Conservation (phyloP, 2,797 vertebrate genomes). For the Mus minutoides region DNA sequence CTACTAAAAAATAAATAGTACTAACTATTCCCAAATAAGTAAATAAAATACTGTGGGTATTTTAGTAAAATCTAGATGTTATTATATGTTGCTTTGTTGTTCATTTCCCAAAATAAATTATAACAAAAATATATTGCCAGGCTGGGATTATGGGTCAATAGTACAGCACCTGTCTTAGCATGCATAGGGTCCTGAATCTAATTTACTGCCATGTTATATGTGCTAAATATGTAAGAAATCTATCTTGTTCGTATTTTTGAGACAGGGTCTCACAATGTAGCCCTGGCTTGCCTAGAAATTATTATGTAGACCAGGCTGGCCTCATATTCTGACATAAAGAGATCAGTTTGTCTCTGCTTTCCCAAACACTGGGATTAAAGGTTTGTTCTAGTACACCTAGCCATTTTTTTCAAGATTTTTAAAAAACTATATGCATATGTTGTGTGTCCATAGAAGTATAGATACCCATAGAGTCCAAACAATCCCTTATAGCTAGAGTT, state of each 20-base stretch:
- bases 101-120: conserved; percentile 56
- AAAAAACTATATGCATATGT: not conserved
- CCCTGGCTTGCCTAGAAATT: not conserved
- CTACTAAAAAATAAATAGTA: conserved; percentile 24
- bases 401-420: not conserved
- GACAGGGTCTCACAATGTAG: not conserved
- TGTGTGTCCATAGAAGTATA: not conserved
- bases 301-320: not conserved
- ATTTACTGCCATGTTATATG: not conserved
- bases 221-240: not conserved
- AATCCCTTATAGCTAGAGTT: not conserved
- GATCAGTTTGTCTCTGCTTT: not conserved
- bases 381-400: not conserved
- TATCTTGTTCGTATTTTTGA: not conserved
- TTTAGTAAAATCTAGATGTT: conserved; percentile 1
- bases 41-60: not conserved
- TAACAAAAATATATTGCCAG: conserved; percentile 10
- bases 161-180: not conserved
- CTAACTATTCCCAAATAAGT: conserved; percentile 14
- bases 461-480: not conserved
- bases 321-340: not conserved
- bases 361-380: not conserved
- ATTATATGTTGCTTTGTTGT: not conserved
- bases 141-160: not conserved
- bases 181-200: not conserved